These are phyloP conservation scores for Cryptoprocta ferox DNA, from an alignment of 2,797 vertebrate genomes.

Conservation along the genomic window DNA sequence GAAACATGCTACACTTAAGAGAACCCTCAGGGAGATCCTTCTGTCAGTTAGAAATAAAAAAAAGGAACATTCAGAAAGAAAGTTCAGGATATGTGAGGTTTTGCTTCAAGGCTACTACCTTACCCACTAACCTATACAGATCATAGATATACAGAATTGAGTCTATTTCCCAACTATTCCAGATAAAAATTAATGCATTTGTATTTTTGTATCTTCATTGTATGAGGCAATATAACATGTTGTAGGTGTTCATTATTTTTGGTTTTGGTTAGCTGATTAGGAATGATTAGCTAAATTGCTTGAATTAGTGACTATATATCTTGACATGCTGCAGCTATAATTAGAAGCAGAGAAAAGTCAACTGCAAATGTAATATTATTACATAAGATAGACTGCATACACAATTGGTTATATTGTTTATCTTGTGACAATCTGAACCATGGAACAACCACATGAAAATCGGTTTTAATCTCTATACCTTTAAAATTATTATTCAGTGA, in stretches of 20 bases:
- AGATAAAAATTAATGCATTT: background rate
- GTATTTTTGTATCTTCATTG: background rate
- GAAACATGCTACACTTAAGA: background rate
- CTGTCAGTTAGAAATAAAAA: slow-evolving; percentile 8
- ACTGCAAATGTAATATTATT: background rate
- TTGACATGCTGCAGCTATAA: background rate
- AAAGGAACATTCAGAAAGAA: background rate
- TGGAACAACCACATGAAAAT: background rate
- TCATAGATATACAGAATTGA: background rate
- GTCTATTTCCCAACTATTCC: background rate
- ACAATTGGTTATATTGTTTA: background rate
- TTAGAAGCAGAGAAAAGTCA: background rate
- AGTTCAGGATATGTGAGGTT: background rate
- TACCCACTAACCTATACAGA: background rate
- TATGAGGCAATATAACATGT: background rate
- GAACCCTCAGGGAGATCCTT: background rate
- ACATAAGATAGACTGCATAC: background rate
- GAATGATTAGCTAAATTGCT: background rate
- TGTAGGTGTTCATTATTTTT: background rate
- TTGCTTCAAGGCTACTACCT: background rate
- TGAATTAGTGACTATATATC: background rate
- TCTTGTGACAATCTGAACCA: background rate
- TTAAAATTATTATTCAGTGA: slow-evolving; percentile 11
- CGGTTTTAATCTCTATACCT: background rate
- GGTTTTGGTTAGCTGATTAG: background rate